Evolutionary conservation across 2,113 vertebrate genomes (phyloP).

Genomic region (Paradisaea rubra): DNA sequence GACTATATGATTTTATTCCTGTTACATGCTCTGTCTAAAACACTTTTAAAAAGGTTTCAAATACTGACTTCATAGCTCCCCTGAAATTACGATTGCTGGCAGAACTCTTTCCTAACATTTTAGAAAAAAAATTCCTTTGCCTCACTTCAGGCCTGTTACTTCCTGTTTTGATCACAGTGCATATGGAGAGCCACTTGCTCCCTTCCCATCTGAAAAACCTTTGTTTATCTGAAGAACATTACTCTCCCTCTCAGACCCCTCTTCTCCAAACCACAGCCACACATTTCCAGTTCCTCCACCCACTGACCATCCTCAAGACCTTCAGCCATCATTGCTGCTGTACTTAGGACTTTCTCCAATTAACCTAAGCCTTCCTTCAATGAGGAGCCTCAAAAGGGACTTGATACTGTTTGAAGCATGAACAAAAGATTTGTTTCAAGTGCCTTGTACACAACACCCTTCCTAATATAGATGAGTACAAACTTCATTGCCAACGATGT

Average conservation of each 20-base stretch:
- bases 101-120: not conserved
- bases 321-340: not conserved
- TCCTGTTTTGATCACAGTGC: not conserved
- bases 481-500: not conserved
- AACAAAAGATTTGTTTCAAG: not conserved
- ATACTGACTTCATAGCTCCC: not conserved
- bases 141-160: not conserved
- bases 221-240: not conserved
- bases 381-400: not conserved
- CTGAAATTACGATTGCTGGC: not conserved
- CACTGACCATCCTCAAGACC: not conserved
- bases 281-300: not conserved
- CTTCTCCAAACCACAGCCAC: not conserved
- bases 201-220: not conserved
- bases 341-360: not conserved
- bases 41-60: not conserved
- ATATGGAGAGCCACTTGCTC: not conserved
- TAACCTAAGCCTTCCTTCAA: not conserved
- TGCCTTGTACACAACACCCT: not conserved
- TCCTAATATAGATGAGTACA: not conserved
- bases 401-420: not conserved
- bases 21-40: not conserved
- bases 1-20: not conserved
- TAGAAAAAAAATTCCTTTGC: not conserved
- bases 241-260: not conserved